These are phyloP conservation scores for Noctua comes DNA, from an alignment of 2,888 invertebrate species.

Conservation along the genomic window DNA sequence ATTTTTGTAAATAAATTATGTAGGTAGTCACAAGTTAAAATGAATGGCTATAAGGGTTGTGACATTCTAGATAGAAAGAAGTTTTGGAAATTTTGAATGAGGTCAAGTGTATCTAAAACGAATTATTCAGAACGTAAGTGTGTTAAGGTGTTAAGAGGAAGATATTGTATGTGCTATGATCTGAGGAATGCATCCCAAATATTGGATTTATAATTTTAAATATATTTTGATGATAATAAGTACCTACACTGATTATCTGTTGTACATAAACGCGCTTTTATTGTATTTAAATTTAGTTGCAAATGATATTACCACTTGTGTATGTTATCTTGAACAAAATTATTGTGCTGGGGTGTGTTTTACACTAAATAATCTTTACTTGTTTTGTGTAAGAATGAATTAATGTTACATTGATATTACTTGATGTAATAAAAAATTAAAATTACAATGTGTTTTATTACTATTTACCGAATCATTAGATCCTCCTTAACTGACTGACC, in stretches of 20 bases:
- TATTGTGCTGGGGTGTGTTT: constrained; percentile 48
- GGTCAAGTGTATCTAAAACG: constrained; percentile 55
- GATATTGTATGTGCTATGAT: constrained; percentile 50
- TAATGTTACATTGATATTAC: constrained; percentile 82
- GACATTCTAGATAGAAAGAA: constrained; percentile 62
- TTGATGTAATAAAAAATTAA: constrained; percentile 82
- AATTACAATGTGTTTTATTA: constrained; percentile 56
- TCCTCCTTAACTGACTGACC: not conserved
- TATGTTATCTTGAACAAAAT: constrained; percentile 55
- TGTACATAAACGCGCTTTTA: constrained; percentile 46
- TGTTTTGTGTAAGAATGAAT: constrained; percentile 72
- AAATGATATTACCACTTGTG: constrained; percentile 34
- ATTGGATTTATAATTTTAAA: constrained; percentile 46
- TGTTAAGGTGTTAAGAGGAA: constrained; percentile 35
- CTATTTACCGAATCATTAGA: not conserved
- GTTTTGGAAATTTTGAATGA: constrained; percentile 49
- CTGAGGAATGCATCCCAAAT: constrained; percentile 58
- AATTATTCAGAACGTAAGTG: constrained; percentile 59
- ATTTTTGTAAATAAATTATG: constrained; percentile 44
- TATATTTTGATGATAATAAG: constrained; percentile 39
- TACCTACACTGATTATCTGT: constrained; percentile 40
- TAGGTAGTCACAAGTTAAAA: constrained; percentile 39
- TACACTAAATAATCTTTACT: constrained; percentile 55
- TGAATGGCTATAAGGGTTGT: constrained; percentile 67
- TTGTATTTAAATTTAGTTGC: constrained; percentile 37